Conservation (phyloP, 2,113 vertebrate species). For the zebrafish (Danio rerio) region DNA sequence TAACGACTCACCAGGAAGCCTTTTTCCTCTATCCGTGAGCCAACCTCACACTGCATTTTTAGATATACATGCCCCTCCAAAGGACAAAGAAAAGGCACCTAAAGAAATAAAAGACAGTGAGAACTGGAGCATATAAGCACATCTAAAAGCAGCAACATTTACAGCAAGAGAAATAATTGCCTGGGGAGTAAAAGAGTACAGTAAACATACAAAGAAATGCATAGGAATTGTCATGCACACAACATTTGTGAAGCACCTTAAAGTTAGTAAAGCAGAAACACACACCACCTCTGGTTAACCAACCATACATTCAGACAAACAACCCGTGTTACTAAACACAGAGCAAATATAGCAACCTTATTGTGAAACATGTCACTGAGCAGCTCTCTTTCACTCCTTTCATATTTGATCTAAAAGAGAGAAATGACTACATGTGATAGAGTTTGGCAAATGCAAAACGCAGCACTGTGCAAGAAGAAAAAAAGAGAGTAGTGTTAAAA, state of each 20-base stretch:
- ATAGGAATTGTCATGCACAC: not conserved
- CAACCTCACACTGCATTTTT: constrained; percentile 91
- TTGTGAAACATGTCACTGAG: constrained; percentile 88
- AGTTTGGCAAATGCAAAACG: constrained; percentile 11
- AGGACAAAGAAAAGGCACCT: constrained; percentile 93
- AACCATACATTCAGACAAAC: constrained; percentile 19
- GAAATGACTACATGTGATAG: constrained; percentile 57
- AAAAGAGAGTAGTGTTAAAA: constrained; percentile 27
- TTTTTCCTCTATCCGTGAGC: constrained; percentile 86
- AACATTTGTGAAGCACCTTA: not conserved
- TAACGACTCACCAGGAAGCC: constrained; percentile 89
- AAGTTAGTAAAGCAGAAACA: not conserved
- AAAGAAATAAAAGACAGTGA: not conserved
- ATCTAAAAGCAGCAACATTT: not conserved
- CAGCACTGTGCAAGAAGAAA: constrained; percentile 16
- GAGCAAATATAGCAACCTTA: constrained; percentile 81
- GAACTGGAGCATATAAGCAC: not conserved
- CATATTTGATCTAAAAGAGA: constrained; percentile 87
- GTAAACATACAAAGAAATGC: not conserved
- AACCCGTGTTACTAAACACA: constrained; percentile 52
- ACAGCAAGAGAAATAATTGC: not conserved
- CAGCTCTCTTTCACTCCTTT: constrained; percentile 82
- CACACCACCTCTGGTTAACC: no score
- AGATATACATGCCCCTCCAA: constrained; percentile 93
- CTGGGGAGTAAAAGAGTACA: not conserved